Evolutionary conservation across 2,113 vertebrate species (phyloP).

Genomic region (Leucoraja erinaceus): DNA sequence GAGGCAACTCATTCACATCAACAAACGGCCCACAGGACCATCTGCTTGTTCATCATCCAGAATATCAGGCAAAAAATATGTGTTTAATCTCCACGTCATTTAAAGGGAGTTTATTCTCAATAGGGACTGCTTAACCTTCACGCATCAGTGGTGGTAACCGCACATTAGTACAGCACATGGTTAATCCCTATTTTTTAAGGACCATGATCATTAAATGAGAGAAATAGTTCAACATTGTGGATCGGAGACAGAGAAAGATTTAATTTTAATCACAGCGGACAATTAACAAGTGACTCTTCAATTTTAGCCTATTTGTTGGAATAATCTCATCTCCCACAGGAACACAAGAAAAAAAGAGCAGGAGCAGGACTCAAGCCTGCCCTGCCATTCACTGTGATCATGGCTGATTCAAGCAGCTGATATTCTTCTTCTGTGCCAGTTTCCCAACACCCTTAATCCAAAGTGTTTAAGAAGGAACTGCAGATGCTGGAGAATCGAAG

Average conservation of each 20-base stretch:
- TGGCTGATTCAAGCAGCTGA: too few species aligned
- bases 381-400: too few species aligned
- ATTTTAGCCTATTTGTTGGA: neutral
- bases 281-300: neutral
- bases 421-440: too few species aligned
- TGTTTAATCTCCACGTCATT: neutral
- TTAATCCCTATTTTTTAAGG: neutral
- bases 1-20: conserved; percentile 67
- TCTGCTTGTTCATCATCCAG: neutral
- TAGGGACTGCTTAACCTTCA: neutral
- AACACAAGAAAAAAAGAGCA: too few species aligned
- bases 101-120: conserved; percentile 3
- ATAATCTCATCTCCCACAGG: neutral
- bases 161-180: neutral
- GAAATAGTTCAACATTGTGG: neutral
- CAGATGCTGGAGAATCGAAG: too few species aligned
- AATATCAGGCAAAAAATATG: neutral
- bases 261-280: neutral
- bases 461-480: too few species aligned
- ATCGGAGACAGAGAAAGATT: neutral
- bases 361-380: too few species aligned
- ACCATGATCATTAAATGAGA: neutral
- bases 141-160: neutral
- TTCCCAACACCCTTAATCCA: too few species aligned
- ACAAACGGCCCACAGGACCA: conserved; percentile 57